Percentiles rank a stretch among this genome's conserved stretches.
Evolutionary conservation across 1,140 invertebrate genomes (phyloP).

Genomic region (Chrysomallon squamiferum): DNA sequence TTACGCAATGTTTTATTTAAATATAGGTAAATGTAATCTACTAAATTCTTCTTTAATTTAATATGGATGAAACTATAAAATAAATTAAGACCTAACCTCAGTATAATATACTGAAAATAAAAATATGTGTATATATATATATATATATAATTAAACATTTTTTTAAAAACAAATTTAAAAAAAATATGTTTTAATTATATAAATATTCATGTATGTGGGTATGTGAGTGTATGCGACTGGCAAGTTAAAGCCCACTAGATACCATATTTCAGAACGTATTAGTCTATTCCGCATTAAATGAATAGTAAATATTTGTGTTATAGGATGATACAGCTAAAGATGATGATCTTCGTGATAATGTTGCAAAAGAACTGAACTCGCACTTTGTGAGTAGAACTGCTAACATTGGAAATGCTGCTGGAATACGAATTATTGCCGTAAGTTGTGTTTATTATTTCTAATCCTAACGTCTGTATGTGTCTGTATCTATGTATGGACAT

Average conservation of each 20-base stretch:
- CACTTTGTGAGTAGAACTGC: constrained; percentile 60
- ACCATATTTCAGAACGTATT: no score
- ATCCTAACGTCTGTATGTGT: no score
- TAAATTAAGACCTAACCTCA: no score
- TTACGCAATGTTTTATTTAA: no score
- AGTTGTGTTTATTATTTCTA: constrained; percentile 37
- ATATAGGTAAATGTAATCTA: no score
- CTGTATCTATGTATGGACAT: no score
- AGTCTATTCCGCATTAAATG: no score
- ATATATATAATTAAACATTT: background rate
- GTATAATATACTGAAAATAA: no score
- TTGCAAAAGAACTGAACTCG: constrained; percentile 57
- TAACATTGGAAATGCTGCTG: constrained; percentile 53
- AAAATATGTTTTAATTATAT: background rate
- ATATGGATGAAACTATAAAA: no score
- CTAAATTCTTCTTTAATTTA: no score
- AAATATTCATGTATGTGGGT: background rate
- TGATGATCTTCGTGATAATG: constrained; percentile 52
- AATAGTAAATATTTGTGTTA: constrained; percentile 1
- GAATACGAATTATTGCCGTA: constrained; percentile 60
- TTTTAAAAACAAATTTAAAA: background rate
- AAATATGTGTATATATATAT: background rate
- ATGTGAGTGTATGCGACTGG: no score
- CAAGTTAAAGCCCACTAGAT: no score
- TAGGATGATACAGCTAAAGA: constrained; percentile 62